Evolutionary conservation across 2,888 invertebrate species (phyloP).

Genomic region (Chydorus sphaericus): DNA sequence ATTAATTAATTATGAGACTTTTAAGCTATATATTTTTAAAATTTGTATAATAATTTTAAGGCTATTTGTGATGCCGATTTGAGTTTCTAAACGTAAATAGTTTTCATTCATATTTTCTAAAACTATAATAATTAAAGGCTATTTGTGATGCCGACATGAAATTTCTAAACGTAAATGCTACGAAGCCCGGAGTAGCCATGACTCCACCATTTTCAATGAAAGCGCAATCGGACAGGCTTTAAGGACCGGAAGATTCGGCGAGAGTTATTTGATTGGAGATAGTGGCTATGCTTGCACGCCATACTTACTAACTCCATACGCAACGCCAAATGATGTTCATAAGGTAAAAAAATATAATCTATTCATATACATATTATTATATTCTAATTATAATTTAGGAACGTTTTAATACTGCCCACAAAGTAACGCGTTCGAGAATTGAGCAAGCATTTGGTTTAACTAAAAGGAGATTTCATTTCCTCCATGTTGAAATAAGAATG

Average conservation of each 20-base stretch:
- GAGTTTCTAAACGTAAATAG: no score
- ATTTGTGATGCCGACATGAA: background rate
- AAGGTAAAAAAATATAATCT: no score
- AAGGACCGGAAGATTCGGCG: background rate
- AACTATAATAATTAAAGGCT: background rate
- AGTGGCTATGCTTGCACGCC: slow-evolving; percentile 1
- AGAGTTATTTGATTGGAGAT: background rate
- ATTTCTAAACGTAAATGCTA: background rate
- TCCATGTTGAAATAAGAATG: background rate
- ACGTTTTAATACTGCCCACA: background rate
- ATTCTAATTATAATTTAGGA: no score
- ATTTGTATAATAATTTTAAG: no score
- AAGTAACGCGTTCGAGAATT: background rate
- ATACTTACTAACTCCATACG: background rate
- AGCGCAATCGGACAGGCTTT: background rate
- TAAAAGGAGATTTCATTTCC: background rate
- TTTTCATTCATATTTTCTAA: no score
- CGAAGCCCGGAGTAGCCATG: background rate
- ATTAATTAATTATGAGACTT: background rate
- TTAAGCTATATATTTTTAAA: background rate
- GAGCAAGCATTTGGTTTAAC: background rate
- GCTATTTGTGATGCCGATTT: no score
- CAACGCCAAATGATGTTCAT: background rate
- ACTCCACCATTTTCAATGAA: background rate
- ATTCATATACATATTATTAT: no score